Base-by-base conservation (phyloP, 2,797 vertebrate genomes). In the Rhinophrynus dorsalis region DNA sequence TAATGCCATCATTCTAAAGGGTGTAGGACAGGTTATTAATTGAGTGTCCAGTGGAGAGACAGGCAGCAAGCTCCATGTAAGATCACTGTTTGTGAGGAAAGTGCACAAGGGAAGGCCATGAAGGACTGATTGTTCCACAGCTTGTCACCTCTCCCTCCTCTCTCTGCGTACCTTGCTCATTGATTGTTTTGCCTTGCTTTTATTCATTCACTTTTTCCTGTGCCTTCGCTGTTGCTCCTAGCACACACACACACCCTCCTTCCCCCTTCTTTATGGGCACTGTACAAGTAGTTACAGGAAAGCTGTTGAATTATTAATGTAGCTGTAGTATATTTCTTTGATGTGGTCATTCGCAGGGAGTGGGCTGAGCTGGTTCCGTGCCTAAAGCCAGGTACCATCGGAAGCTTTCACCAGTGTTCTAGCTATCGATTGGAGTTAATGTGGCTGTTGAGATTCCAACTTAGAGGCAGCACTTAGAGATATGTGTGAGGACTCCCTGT, bases 291-390 rank as follows among this genome's bases (percentile, higher is more conserved):
- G 29, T 63, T 69, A 63, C 52, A 63, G 60, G 60, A 63, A 72
- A 50, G 42, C 18, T 58, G 37, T 40, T 72, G 20, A 64, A 72
- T 72, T 64, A 65, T 72, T 72, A 50, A 72, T 72, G 68, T 3
- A 10, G 15, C 40, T 32, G 6, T 38, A 71, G 59, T 71, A 56
- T 65, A 50, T 69, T 72, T 72, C 63, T 72, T 72, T 65, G 42
- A 50, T 64, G 68, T 72, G 59, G 50, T 68, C 66, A 37, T 70
- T 44, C 13, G 27, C 61, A 52, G 68, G 37, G 17, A 11, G 10
- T 47, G 32, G 47, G 40, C 51, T 64, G 60, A 47, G 40, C 33
- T 65, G 60, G 60, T 57, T 71, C 50, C 32, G 42, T 71, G 40
- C 40, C 40, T 64, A 57, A 57, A 38, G 60, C 26, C 60, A 35